Evolutionary conservation across 2,888 invertebrate species (phyloP).

Genomic region (Macrophya alboannulata): DNA sequence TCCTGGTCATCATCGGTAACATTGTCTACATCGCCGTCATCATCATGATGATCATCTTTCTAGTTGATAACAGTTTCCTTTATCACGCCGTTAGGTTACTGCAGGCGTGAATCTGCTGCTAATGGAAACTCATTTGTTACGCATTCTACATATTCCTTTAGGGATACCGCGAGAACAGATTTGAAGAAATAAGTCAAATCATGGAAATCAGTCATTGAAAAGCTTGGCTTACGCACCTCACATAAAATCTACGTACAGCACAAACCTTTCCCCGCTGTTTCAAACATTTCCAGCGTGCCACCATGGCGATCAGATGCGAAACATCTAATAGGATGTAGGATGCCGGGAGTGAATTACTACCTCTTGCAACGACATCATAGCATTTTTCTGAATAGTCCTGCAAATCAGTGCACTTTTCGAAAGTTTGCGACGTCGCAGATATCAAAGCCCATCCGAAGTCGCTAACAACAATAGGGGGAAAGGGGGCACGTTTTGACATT

Average conservation of each 20-base stretch:
- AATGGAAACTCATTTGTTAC: background rate
- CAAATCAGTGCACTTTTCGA: constrained; percentile 16
- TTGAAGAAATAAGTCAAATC: constrained; percentile 57
- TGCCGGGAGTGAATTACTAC: constrained; percentile 35
- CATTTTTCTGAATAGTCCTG: constrained; percentile 14
- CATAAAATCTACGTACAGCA: constrained; percentile 59
- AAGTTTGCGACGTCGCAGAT: constrained; percentile 50
- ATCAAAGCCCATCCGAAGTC: constrained; percentile 45
- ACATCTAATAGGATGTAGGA: constrained; percentile 61
- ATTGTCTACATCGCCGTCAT: background rate
- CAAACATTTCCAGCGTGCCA: constrained; percentile 60
- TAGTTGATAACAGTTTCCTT: background rate
- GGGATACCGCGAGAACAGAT: constrained; percentile 59
- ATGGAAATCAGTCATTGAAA: constrained; percentile 59
- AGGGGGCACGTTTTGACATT: background rate
- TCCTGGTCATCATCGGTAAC: background rate
- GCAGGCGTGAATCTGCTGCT: background rate
- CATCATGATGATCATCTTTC: background rate
- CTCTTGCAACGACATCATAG: constrained; percentile 9
- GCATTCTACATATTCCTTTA: constrained; percentile 37
- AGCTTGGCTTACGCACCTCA: constrained; percentile 59
- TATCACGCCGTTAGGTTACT: background rate
- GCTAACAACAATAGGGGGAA: constrained; percentile 41
- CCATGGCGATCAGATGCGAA: constrained; percentile 61
- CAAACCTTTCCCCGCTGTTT: constrained; percentile 29